These are phyloP conservation scores for Pangasius sanitwongsei DNA, from an alignment of 2,797 vertebrate genomes.

Conservation along the genomic window DNA sequence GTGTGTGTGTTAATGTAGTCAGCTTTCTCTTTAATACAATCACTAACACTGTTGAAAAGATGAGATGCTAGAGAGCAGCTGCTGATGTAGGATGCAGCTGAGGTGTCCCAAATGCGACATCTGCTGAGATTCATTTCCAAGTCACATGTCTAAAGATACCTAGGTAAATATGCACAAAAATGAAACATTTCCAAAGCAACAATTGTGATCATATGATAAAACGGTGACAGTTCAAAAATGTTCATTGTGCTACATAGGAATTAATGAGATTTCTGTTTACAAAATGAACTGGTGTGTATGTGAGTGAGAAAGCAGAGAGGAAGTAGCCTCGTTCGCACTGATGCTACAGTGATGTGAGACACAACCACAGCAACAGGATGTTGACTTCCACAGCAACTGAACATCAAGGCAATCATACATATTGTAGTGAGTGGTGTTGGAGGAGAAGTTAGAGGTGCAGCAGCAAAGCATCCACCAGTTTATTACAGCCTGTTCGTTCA, in stretches of 20 bases:
- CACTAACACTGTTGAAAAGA: neutral
- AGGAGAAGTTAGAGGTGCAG: neutral
- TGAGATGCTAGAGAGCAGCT: neutral
- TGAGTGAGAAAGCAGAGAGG: neutral
- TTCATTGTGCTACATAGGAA: neutral
- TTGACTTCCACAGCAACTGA: slow-evolving; percentile 28
- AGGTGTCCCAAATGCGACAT: neutral
- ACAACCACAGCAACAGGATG: slow-evolving; percentile 53
- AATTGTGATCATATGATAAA: neutral
- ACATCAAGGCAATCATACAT: neutral
- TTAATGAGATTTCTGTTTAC: neutral
- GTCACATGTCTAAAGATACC: neutral
- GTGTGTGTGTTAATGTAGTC: neutral
- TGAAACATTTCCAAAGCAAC: neutral
- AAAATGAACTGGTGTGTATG: neutral
- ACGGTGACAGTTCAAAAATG: neutral
- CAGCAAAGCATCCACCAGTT: neutral
- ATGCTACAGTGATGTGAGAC: slow-evolving; percentile 24
- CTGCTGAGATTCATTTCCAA: neutral
- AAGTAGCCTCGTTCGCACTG: slow-evolving; percentile 32
- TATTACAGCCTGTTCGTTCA: slow-evolving; percentile 4
- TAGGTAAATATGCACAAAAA: neutral
- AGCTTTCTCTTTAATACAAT: neutral
- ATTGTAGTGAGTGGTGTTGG: neutral
- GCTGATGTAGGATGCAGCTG: neutral